These are phyloP conservation scores for Gymnoscopelus microlampas DNA, from an alignment of 2,797 vertebrate species.

Conservation along the genomic window DNA sequence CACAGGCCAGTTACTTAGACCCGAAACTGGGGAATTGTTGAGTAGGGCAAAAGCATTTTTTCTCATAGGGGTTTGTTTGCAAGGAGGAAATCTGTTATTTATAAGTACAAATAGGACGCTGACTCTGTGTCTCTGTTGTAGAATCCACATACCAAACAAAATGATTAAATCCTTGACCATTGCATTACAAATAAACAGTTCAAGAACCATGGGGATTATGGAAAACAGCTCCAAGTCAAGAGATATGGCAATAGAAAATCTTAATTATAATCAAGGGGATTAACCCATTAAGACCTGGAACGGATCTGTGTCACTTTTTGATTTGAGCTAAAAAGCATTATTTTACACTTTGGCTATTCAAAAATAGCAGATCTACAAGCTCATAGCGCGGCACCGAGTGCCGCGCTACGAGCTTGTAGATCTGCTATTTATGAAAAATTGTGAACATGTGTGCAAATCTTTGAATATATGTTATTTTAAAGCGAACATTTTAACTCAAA, in stretches of 20 bases:
- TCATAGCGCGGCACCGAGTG: no score
- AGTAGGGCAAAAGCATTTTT: conserved; percentile 41
- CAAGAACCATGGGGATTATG: background rate
- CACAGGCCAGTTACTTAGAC: conserved; percentile 30
- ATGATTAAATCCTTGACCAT: conserved; percentile 14
- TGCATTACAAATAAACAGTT: conserved; percentile 41
- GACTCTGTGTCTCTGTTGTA: conserved; percentile 22
- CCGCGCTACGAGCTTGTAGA: no score
- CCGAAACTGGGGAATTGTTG: conserved; percentile 33
- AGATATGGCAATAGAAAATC: conserved; percentile 15
- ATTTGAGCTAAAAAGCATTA: no score
- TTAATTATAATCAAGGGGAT: conserved; percentile 40
- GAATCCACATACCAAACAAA: conserved; percentile 14
- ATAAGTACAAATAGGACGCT: conserved; percentile 31
- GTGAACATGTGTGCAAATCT: no score
- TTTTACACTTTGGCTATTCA: no score
- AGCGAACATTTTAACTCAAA: no score
- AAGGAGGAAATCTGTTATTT: conserved; percentile 43
- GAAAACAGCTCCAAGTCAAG: background rate
- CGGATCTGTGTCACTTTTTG: no score
- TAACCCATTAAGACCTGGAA: background rate
- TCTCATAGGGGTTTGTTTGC: conserved; percentile 49
- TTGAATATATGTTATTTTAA: no score
- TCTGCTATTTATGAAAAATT: no score
- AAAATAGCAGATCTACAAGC: no score